Evolutionary conservation across 92 coral and sea anemone genomes (phyloP).

Genomic region (Epizoanthus fatuus): DNA sequence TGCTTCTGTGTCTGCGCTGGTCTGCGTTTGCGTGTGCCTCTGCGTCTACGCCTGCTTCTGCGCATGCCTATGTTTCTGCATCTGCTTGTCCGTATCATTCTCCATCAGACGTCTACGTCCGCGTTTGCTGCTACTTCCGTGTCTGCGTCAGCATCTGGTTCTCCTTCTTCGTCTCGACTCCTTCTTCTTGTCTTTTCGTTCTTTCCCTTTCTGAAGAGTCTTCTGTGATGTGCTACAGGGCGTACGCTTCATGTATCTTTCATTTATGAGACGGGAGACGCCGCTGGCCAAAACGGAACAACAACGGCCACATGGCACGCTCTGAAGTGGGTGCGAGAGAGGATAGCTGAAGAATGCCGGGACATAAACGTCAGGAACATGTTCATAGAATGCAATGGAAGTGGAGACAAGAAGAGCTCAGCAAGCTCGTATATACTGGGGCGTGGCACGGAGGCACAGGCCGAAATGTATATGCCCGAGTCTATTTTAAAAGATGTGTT

Average conservation of each 20-base stretch:
- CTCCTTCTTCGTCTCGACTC: too few relatives aligned
- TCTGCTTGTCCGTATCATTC: too few relatives aligned
- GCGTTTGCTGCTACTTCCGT: too few relatives aligned
- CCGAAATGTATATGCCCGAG: conserved; percentile 54
- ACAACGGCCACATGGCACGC: conserved; percentile 59
- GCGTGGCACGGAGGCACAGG: conserved; percentile 62
- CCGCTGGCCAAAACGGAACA: conserved; percentile 58
- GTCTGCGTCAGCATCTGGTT: too few relatives aligned
- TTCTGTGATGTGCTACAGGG: conserved; percentile 12
- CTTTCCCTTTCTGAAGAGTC: too few relatives aligned
- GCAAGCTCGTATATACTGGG: conserved; percentile 37
- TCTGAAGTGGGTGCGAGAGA: conserved; percentile 40
- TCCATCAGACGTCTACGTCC: too few relatives aligned
- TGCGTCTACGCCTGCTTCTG: too few relatives aligned
- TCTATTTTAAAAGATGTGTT: conserved; percentile 10
- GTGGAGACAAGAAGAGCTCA: conserved; percentile 45
- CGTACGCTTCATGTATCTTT: conserved; percentile 50
- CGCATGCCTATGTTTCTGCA: too few relatives aligned
- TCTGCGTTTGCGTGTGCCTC: too few relatives aligned
- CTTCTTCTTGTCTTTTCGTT: too few relatives aligned
- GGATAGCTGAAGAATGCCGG: conserved; percentile 34
- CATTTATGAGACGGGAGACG: conserved; percentile 59
- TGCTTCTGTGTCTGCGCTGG: too few relatives aligned
- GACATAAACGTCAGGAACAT: conserved; percentile 26
- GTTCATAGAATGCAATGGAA: conserved; percentile 22